A percentile compares a stretch with the other conserved stretches of the same genome.
Conservation (phyloP, 2,113 vertebrate species). For the Archilochus colubris region DNA sequence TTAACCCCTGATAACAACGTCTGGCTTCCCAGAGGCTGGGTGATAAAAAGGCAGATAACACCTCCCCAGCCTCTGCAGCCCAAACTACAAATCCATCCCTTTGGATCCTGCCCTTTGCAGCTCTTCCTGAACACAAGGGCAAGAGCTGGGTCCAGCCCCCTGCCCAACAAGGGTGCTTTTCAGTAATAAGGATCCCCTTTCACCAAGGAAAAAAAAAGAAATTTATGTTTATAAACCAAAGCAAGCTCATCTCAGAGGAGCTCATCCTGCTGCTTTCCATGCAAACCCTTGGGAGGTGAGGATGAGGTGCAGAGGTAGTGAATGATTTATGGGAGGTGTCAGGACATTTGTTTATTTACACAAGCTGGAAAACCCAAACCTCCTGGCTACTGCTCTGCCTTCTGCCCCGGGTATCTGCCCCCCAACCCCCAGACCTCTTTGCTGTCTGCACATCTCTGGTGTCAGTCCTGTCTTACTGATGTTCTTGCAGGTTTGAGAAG, state of each 20-base stretch:
- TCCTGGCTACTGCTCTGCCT: not conserved
- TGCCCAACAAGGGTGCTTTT: fast-evolving
- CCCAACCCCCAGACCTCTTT: too few species aligned
- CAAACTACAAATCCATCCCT: not conserved
- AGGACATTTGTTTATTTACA: not conserved
- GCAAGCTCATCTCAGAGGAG: not conserved
- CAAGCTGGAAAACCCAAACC: not conserved
- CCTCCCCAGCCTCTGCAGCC: not conserved
- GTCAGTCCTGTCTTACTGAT: fast-evolving
- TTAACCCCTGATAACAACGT: not conserved
- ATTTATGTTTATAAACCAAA: not conserved
- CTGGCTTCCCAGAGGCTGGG: not conserved
- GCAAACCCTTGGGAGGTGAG: not conserved
- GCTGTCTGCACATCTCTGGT: too few species aligned
- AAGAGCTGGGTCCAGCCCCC: not conserved
- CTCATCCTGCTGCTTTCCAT: not conserved
- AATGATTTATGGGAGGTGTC: not conserved
- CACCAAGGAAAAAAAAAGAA: not conserved
- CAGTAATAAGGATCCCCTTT: not conserved
- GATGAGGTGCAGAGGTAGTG: fast-evolving
- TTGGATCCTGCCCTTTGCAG: not conserved
- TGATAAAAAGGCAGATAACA: not conserved
- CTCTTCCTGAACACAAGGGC: not conserved
- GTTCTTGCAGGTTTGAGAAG: not conserved
- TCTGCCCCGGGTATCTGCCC: fast-evolving